These are phyloP conservation scores for Oligia latruncula DNA, from an alignment of 2,888 invertebrate genomes.

Conservation along the genomic window DNA sequence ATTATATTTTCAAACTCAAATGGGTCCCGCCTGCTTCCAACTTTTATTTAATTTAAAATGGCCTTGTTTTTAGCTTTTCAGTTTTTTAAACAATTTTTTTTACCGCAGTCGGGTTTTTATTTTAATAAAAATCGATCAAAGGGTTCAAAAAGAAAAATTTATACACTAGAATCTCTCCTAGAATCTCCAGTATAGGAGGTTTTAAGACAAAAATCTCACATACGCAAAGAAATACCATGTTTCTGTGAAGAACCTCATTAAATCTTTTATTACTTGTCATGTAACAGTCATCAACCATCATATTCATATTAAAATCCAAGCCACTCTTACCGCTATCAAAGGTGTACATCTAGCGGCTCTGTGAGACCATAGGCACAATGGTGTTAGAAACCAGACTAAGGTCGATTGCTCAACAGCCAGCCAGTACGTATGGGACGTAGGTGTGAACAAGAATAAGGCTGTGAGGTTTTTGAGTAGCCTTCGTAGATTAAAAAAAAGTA, in stretches of 20 bases:
- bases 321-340: constrained; percentile 45
- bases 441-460: constrained; percentile 57
- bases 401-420: constrained; percentile 77
- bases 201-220: no score
- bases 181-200: neutral
- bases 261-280: neutral
- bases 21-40: no score
- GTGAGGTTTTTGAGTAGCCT: constrained; percentile 6
- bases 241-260: neutral
- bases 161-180: neutral
- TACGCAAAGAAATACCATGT: no score
- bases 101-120: no score
- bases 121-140: neutral
- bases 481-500: neutral
- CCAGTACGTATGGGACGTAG: constrained; percentile 51
- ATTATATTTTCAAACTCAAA: no score
- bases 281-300: neutral
- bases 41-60: no score
- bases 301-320: constrained; percentile 5
- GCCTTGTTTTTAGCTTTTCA: no score
- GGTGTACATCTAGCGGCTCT: constrained; percentile 52
- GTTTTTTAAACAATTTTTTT: no score
- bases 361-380: constrained; percentile 74
- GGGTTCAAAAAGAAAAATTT: no score
- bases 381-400: constrained; percentile 79